A percentile compares a stretch with the other conserved stretches of the same genome.
These are phyloP conservation scores for Teleogryllus occipitalis DNA, from an alignment of 1,140 invertebrate genomes.

Conservation along the genomic window DNA sequence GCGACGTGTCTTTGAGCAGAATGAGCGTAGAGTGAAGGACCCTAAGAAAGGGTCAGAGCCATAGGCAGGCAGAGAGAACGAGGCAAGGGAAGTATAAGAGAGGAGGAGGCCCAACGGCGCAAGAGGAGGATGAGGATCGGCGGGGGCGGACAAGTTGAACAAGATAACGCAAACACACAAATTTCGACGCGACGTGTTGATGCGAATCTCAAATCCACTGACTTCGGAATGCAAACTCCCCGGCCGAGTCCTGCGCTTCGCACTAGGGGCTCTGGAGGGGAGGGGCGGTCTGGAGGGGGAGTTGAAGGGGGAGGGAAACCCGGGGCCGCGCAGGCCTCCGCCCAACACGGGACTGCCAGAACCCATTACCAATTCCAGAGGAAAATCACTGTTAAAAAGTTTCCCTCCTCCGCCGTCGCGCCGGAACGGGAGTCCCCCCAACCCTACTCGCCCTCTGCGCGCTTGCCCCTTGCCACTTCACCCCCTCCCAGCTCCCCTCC, in stretches of 20 bases:
- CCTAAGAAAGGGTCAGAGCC: too few species aligned
- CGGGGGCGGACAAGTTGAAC: neutral
- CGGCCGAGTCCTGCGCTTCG: neutral
- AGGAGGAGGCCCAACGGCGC: neutral
- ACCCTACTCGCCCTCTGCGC: too few species aligned
- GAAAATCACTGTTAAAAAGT: neutral
- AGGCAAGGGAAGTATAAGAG: neutral
- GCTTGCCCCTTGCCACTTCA: too few species aligned
- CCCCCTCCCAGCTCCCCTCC: neutral
- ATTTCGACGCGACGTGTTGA: neutral
- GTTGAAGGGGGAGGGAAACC: too few species aligned
- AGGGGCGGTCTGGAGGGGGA: too few species aligned
- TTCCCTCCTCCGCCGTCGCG: neutral
- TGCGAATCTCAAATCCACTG: slow-evolving; percentile 3
- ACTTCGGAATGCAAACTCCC: neutral
- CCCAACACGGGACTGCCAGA: neutral
- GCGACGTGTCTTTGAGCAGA: too few species aligned
- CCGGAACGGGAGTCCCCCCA: too few species aligned
- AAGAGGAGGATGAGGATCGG: neutral
- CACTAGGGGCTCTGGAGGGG: neutral
- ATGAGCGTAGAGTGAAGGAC: too few species aligned
- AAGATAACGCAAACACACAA: slow-evolving; percentile 4
- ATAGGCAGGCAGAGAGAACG: neutral
- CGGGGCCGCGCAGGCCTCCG: too few species aligned
- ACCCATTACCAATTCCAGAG: slow-evolving; percentile 1